phyloP scores from a whole-genome alignment of 2,113 vertebrate species.

The Sminthopsis crassicaudata region DNA sequence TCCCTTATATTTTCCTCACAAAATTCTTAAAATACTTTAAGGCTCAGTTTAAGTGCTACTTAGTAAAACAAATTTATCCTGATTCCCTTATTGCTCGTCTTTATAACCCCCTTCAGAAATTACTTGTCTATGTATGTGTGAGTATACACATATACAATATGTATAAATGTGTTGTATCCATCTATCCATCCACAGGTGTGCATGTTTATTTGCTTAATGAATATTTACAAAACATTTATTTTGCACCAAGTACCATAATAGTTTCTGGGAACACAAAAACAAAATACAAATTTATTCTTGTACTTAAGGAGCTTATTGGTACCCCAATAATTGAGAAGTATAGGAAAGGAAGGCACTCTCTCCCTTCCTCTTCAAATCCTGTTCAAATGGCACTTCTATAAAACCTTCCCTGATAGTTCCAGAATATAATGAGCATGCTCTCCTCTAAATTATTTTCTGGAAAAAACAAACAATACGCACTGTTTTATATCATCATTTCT shows the following conservation, averaged over 20 bases:
- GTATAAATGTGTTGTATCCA: no score
- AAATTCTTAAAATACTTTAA: neutral
- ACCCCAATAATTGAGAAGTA: neutral
- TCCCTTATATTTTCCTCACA: neutral
- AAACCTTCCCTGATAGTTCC: slow-evolving; percentile 10
- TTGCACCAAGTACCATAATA: neutral
- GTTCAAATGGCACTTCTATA: slow-evolving; percentile 22
- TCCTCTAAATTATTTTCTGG: slow-evolving; percentile 34
- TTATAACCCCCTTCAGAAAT: neutral
- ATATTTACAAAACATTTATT: neutral
- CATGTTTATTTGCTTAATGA: neutral
- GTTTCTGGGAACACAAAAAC: neutral
- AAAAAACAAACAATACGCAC: slow-evolving; percentile 2
- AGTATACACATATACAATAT: neutral
- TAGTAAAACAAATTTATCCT: neutral
- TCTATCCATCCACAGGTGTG: neutral
- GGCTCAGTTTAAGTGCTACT: neutral
- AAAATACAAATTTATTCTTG: neutral
- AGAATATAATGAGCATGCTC: slow-evolving; percentile 27
- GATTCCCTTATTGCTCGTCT: neutral
- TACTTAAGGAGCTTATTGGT: neutral
- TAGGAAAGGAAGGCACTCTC: neutral
- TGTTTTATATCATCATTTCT: slow-evolving; percentile 1
- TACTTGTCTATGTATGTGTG: neutral
- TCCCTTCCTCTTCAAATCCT: slow-evolving; percentile 21